Base-by-base conservation (phyloP, 2,797 vertebrate genomes). In the Gobionotothen gibberifrons region DNA sequence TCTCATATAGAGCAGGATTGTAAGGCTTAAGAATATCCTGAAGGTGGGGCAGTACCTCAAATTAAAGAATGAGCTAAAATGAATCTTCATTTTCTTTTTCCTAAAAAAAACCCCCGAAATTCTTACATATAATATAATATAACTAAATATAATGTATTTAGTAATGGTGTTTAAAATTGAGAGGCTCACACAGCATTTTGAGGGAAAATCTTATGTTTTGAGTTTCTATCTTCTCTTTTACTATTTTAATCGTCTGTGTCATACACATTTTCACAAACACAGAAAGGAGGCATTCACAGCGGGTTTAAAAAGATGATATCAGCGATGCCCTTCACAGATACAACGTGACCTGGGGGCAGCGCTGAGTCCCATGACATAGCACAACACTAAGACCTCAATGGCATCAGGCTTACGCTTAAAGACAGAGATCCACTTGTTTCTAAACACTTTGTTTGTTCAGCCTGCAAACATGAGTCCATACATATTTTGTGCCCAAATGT, bases 241-340 rank as follows among this genome's bases (percentile, higher is more conserved):
- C 42, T 63, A 39, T 76, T 84, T 68, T 43, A 53, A 79, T 76
- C 9, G 19, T 66, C 62, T 46, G 55, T 81, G 77, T 76, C 65
- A 36, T 53, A 22, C 58, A 16, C 14, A 55, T 67, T 57, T 43
- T 69, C 40, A 59, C 62, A 48, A 43, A 49, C 67, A 84, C 59
- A 90, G 70, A 92, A 88, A 87, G 72, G 78, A 78, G 49, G 55
- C 85, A 79, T 87, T 90, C 78, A 87, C 49, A 11, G 73, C 1
- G 9, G 79, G 60, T 83, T 88, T 73, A 89, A 73, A 88, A 76
- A 79, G 90, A 92, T 84, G 80, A 19, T 74, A 85, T 91, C 89
- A 86, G 88, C 47, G 75, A 87, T 88, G 87, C 72, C 86, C 90
- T 87, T 68, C 83, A 68, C 61, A 90, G 85, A 91, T 88, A 90